Evolutionary conservation across 2,113 vertebrate genomes (phyloP), one percentile per base, ranked within the genome.

Genomic region (Entomyzon cyanotis): DNA sequence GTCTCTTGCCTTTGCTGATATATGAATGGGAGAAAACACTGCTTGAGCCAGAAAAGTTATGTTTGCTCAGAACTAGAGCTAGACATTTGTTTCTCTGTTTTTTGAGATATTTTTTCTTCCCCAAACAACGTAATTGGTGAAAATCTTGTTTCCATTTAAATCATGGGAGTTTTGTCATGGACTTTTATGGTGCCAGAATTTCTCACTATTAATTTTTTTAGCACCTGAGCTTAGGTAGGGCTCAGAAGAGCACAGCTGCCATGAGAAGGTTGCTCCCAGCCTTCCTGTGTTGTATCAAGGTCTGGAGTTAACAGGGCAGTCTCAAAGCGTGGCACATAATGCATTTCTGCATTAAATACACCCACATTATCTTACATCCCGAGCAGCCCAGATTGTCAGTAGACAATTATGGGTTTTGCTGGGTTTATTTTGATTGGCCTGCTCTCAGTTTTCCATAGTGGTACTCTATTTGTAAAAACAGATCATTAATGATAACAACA

Each of bases 371-470:
- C 88, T 69, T 83, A 94, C 94, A 97, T 86, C 95, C 93, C 84
- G 70, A 96, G 91, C 95, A 98, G 98, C 98, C 94, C 96, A 95
- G 93, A 93, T 97, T 97, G 97, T 98, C 97, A 97, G 98, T 97
- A 98, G 98, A 98, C 98, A 97, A 97, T 98, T 98, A 98, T 97
- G 98, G 96, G 95, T 94, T 97, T 97, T 87, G 80, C 97, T 93
- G 96, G 98, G 98, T 98, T 98, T 99, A 98, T 99, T 99, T 99
- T 98, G 97, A 98, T 99, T 99, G 99, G 99, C 98, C 63, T 97
- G 87, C 58, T 97, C 97, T 98, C 98, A 97, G 95, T 97, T 98
- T 99, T 99, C 98, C 99, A 98, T 98, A 98, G 98, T 97, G 97
- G 98, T 98, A 98, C 98, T 99, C 97, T 97, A 96, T 98, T 98